phyloP scores from a whole-genome alignment of 2,113 vertebrate genomes.

The Ochotona princeps region DNA sequence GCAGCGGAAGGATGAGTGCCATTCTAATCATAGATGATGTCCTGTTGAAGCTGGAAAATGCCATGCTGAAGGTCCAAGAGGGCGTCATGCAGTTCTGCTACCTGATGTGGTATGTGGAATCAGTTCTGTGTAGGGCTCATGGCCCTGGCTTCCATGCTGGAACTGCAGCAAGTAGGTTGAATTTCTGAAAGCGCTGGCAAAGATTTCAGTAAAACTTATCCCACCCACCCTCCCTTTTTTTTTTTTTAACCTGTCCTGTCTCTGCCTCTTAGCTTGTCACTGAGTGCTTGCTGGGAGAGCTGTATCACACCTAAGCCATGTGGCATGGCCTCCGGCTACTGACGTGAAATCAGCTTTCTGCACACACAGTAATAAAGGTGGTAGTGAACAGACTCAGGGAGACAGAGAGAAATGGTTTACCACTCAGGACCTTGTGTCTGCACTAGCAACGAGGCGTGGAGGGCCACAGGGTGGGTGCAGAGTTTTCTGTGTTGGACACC shows the following conservation, averaged over 20 bases:
- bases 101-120: neutral
- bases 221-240: neutral
- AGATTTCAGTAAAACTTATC: neutral
- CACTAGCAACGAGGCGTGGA: neutral
- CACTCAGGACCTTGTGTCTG: neutral
- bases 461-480: neutral
- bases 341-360: conserved; percentile 17
- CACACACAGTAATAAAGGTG: neutral
- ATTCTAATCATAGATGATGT: neutral
- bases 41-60: neutral
- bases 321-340: neutral
- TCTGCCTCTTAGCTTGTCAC: neutral
- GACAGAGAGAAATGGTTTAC: neutral
- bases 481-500: conserved; percentile 21
- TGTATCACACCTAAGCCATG: neutral
- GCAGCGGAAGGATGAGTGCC: neutral
- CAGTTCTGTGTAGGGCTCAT: neutral
- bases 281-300: neutral
- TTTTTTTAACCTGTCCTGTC: neutral
- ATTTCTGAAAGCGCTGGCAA: neutral
- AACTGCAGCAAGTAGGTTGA: conserved; percentile 29
- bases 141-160: neutral
- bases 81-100: neutral
- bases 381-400: conserved; percentile 38
- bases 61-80: neutral